Percentiles rank a stretch among this genome's conserved stretches.
Conservation (phyloP, 1,140 invertebrate species). For the Sminthurides bifidus region DNA sequence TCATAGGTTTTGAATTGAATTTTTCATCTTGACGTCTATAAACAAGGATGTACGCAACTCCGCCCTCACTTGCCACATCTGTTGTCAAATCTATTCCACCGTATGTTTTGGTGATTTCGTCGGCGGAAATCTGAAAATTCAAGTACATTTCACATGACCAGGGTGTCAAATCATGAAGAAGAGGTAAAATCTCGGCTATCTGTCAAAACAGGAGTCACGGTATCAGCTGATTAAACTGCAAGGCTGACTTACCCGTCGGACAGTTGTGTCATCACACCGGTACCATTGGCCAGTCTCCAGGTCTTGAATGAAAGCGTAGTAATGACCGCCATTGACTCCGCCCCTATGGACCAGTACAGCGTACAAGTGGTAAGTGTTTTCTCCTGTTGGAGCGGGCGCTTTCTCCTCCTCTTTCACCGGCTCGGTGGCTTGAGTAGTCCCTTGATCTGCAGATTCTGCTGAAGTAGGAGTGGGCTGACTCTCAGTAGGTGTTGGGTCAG, state of each 20-base stretch:
- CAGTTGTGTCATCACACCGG: constrained; percentile 71
- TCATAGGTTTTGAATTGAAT: constrained; percentile 55
- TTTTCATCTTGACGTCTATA: constrained; percentile 67
- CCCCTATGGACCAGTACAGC: constrained; percentile 91
- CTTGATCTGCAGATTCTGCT: background rate
- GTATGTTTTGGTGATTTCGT: constrained; percentile 74
- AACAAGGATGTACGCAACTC: constrained; percentile 76
- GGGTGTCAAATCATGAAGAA: constrained; percentile 12
- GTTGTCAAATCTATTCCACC: constrained; percentile 65
- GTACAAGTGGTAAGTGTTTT: constrained; percentile 62
- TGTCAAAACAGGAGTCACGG: background rate
- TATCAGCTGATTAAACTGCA: too few relatives aligned
- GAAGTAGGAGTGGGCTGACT: background rate
- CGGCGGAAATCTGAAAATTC: constrained; percentile 52
- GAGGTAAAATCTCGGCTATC: background rate
- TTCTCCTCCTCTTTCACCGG: constrained; percentile 45
- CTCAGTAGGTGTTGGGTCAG: background rate
- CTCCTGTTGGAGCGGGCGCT: background rate
- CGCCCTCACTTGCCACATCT: constrained; percentile 38
- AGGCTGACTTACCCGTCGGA: constrained; percentile 43
- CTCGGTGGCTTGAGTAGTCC: background rate
- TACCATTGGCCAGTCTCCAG: constrained; percentile 63
- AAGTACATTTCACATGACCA: background rate
- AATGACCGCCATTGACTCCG: constrained; percentile 81
- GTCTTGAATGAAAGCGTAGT: constrained; percentile 88